Evolutionary conservation across 2,888 invertebrate species (phyloP).

Genomic region (Mycalesis mineus): DNA sequence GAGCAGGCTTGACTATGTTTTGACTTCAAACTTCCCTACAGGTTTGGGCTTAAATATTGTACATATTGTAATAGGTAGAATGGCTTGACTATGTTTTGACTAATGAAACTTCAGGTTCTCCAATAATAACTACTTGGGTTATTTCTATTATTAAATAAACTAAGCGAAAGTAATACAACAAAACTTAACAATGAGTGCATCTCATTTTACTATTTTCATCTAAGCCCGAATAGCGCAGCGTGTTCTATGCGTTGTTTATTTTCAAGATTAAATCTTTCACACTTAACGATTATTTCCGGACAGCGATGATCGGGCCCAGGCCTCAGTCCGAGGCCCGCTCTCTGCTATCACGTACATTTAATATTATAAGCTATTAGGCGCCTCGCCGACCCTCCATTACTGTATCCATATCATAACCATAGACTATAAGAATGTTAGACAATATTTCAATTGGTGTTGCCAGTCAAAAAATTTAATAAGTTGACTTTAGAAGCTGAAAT

Average conservation of each 20-base stretch:
- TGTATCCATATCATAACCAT: conserved; percentile 64
- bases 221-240: conserved; percentile 14
- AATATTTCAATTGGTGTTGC: no score
- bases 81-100: no score
- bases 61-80: no score
- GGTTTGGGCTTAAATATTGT: no score
- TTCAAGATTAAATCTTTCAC: conserved; percentile 40
- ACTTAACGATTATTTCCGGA: conserved; percentile 58
- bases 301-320: conserved; percentile 31
- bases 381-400: conserved; percentile 71
- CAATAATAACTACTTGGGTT: no score
- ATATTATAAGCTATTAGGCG: conserved; percentile 76
- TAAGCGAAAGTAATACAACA: not conserved
- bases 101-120: no score
- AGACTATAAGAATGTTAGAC: not conserved
- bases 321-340: conserved; percentile 34
- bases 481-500: no score
- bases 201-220: conserved; percentile 4
- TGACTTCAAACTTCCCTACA: no score
- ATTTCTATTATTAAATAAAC: no score
- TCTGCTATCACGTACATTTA: conserved; percentile 68
- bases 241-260: conserved; percentile 28
- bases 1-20: no score
- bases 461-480: no score
- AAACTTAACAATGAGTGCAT: not conserved